Evolutionary conservation across 2,888 invertebrate genomes (phyloP).

Genomic region (Hypsopygia costalis): DNA sequence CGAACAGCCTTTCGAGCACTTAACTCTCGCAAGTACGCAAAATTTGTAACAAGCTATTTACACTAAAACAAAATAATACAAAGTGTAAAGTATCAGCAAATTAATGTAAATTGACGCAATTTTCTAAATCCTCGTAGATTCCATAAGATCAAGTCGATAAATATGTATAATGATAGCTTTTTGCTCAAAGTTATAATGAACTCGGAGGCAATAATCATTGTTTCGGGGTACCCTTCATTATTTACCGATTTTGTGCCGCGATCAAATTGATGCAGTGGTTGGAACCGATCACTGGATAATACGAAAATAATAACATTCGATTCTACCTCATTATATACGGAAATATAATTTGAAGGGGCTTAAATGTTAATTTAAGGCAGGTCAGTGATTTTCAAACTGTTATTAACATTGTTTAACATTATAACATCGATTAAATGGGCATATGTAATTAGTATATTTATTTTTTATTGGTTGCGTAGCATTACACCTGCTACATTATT

Average conservation of each 20-base stretch:
- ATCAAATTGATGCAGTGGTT: constrained; percentile 58
- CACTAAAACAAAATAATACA: too few relatives aligned
- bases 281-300: constrained; percentile 65
- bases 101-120: too few relatives aligned
- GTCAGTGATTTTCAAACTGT: constrained; percentile 9
- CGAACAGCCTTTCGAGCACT: too few relatives aligned
- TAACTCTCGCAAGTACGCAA: too few relatives aligned
- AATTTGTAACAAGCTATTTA: too few relatives aligned
- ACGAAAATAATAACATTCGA: constrained; percentile 71
- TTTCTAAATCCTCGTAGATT: too few relatives aligned
- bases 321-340: constrained; percentile 55
- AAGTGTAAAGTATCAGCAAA: too few relatives aligned
- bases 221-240: constrained; percentile 53
- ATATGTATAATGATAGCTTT: background rate
- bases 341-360: constrained; percentile 43
- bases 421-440: too few relatives aligned
- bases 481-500: too few relatives aligned
- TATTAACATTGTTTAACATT: too few relatives aligned
- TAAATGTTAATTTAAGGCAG: constrained; percentile 30
- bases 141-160: background rate
- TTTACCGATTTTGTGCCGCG: constrained; percentile 51
- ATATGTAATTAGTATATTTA: too few relatives aligned
- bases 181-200: constrained; percentile 27
- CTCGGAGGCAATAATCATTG: constrained; percentile 34
- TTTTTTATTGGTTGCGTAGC: too few relatives aligned